Percentiles rank a stretch among this genome's conserved stretches.
Conservation (phyloP, 2,888 invertebrate genomes). For the Hoplodrina blanda region DNA sequence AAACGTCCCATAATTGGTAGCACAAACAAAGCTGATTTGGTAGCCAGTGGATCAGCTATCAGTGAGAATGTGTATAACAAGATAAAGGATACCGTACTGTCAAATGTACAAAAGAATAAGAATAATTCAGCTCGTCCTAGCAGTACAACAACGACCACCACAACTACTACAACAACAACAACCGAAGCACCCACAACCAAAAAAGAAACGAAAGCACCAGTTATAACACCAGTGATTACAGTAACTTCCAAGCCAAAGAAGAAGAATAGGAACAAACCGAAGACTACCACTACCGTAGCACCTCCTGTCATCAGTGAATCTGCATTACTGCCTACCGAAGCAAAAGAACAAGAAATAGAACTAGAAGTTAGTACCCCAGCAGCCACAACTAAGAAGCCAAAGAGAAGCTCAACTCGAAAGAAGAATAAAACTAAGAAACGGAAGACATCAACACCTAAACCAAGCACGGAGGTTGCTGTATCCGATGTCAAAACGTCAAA, state of each 20-base stretch:
- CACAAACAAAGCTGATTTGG: conserved; percentile 86
- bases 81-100: conserved; percentile 91
- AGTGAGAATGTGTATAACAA: conserved; percentile 90
- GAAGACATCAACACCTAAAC: conserved; percentile 87
- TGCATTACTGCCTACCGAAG: conserved; percentile 85
- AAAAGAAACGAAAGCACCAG: conserved; percentile 75
- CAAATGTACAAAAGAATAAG: conserved; percentile 89
- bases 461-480: conserved; percentile 74
- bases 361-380: conserved; percentile 87
- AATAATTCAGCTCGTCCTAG: conserved; percentile 74
- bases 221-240: conserved; percentile 67
- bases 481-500: conserved; percentile 88
- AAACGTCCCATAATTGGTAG: conserved; percentile 86
- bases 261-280: conserved; percentile 84
- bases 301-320: conserved; percentile 80
- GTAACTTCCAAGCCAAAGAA: conserved; percentile 83
- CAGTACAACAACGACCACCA: conserved; percentile 68
- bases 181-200: conserved; percentile 76
- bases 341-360: conserved; percentile 88
- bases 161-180: conserved; percentile 67
- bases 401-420: conserved; percentile 86
- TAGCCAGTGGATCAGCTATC: conserved; percentile 86
- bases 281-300: conserved; percentile 74
- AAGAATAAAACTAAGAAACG: conserved; percentile 91
- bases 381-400: conserved; percentile 87